These are phyloP conservation scores for Aphelenchoides besseyi DNA, from an alignment of 1,140 invertebrate genomes.

Conservation along the genomic window DNA sequence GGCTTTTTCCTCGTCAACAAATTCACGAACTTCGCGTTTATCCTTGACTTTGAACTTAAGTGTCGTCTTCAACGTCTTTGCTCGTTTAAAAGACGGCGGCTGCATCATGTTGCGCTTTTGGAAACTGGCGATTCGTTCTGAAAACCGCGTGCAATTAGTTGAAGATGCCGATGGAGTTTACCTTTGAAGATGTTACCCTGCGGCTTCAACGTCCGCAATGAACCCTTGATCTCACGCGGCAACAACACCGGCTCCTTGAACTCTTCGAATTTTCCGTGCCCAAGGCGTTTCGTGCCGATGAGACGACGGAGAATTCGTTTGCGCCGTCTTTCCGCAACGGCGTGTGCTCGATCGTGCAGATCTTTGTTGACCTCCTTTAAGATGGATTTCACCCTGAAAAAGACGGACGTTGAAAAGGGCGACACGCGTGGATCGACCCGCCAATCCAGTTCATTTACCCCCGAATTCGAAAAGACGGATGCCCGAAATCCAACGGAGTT, in stretches of 20 bases:
- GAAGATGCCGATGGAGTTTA: slow-evolving; percentile 16
- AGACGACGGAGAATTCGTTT: slow-evolving; percentile 26
- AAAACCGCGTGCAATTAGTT: slow-evolving; percentile 24
- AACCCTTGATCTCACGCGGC: slow-evolving; percentile 24
- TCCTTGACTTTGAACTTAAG: slow-evolving; percentile 43
- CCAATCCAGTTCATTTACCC: not conserved
- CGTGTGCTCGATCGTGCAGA: slow-evolving; percentile 2
- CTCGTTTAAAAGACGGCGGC: slow-evolving; percentile 11
- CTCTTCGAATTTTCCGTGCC: slow-evolving; percentile 40
- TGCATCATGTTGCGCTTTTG: slow-evolving; percentile 38
- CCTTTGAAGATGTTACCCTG: slow-evolving; percentile 35
- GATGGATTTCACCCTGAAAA: slow-evolving; percentile 42
- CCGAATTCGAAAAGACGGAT: not conserved
- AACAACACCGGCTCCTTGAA: slow-evolving; percentile 35
- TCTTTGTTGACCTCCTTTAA: slow-evolving; percentile 31
- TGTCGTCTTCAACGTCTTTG: slow-evolving; percentile 11
- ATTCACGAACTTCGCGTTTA: slow-evolving; percentile 20
- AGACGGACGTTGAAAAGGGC: too few species aligned
- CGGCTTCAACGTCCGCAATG: slow-evolving; percentile 26
- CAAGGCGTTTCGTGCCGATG: slow-evolving; percentile 31
- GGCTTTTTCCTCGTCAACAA: not conserved
- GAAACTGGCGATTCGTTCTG: slow-evolving; percentile 36
- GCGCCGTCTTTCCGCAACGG: not conserved
- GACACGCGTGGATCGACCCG: too few species aligned
- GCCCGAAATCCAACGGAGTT: not conserved